Percentiles rank a stretch among this genome's conserved stretches.
These are phyloP conservation scores for Germaria angustata DNA, from an alignment of 2,888 invertebrate genomes.

Conservation along the genomic window DNA sequence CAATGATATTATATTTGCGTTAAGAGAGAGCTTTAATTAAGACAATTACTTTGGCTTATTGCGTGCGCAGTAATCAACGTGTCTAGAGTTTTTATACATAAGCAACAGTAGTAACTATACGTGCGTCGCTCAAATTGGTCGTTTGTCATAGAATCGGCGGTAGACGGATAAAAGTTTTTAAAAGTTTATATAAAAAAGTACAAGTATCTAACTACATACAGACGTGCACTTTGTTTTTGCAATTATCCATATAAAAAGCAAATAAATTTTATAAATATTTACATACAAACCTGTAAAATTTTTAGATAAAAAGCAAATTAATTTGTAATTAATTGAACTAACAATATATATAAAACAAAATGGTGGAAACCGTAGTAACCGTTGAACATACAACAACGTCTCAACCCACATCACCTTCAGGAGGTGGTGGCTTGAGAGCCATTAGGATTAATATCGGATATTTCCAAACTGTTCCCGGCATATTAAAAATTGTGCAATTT, in stretches of 20 bases:
- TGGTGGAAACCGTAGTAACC: slow-evolving; percentile 91
- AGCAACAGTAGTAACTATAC: slow-evolving; percentile 62
- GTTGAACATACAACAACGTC: slow-evolving; percentile 85
- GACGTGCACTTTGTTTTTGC: neutral
- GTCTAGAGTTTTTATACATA: slow-evolving; percentile 44
- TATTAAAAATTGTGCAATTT: slow-evolving; percentile 89
- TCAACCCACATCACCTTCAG: slow-evolving; percentile 76
- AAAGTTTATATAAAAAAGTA: neutral
- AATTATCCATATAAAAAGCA: neutral
- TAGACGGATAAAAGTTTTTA: neutral
- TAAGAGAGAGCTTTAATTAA: slow-evolving; percentile 38
- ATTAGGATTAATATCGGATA: slow-evolving; percentile 89
- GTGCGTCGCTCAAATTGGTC: slow-evolving; percentile 56
- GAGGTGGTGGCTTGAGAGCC: slow-evolving; percentile 82
- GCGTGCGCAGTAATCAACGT: slow-evolving; percentile 44
- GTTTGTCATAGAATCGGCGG: slow-evolving; percentile 12
- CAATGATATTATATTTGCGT: neutral
- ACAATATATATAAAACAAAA: slow-evolving; percentile 81
- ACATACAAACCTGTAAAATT: neutral
- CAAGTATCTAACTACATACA: neutral
- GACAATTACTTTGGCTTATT: slow-evolving; percentile 39
- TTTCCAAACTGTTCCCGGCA: slow-evolving; percentile 89
- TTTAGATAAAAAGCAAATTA: slow-evolving; percentile 12
- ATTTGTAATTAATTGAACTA: slow-evolving; percentile 10
- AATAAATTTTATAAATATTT: slow-evolving; percentile 17